Percentiles rank a stretch among this genome's conserved stretches.
phyloP scores from a whole-genome alignment of 2,888 invertebrate species.

The Hypercompe scribonia region DNA sequence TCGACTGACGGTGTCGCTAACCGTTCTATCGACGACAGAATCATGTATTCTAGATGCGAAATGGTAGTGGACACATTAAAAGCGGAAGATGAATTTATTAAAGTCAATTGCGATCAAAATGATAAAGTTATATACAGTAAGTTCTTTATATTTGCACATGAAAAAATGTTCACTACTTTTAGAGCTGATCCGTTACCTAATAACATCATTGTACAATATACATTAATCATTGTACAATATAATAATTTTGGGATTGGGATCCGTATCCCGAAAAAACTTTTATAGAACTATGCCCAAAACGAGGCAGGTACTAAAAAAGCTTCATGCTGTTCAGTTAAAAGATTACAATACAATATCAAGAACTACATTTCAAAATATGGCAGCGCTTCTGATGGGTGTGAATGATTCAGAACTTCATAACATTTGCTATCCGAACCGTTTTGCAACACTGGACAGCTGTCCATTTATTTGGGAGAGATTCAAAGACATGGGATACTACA shows the following conservation, averaged over 20 bases:
- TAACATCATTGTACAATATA: constrained; percentile 85
- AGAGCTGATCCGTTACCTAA: constrained; percentile 30
- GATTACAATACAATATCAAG: constrained; percentile 96
- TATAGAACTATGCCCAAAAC: constrained; percentile 92
- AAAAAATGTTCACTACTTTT: constrained; percentile 56
- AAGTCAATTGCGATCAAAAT: constrained; percentile 86
- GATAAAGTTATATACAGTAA: constrained; percentile 86
- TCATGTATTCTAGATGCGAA: constrained; percentile 76
- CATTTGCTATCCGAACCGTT: constrained; percentile 85
- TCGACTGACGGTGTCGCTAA: not conserved
- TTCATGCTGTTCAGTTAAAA: constrained; percentile 90
- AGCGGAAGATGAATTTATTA: constrained; percentile 87
- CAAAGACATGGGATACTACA: constrained; percentile 89
- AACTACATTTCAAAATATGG: constrained; percentile 94
- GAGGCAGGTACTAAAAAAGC: constrained; percentile 81
- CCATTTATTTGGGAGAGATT: constrained; percentile 93
- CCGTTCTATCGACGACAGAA: constrained; percentile 10
- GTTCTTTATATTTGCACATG: constrained; percentile 88
- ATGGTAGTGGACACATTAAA: constrained; percentile 70
- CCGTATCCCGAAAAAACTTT: constrained; percentile 93
- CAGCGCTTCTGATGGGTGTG: constrained; percentile 91
- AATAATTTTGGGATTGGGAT: constrained; percentile 92
- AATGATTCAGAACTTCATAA: constrained; percentile 86
- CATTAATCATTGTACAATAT: constrained; percentile 86
- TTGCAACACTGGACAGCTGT: constrained; percentile 89